Evolutionary conservation across 2,797 vertebrate genomes (phyloP).

Genomic region (Siniperca undulata): DNA sequence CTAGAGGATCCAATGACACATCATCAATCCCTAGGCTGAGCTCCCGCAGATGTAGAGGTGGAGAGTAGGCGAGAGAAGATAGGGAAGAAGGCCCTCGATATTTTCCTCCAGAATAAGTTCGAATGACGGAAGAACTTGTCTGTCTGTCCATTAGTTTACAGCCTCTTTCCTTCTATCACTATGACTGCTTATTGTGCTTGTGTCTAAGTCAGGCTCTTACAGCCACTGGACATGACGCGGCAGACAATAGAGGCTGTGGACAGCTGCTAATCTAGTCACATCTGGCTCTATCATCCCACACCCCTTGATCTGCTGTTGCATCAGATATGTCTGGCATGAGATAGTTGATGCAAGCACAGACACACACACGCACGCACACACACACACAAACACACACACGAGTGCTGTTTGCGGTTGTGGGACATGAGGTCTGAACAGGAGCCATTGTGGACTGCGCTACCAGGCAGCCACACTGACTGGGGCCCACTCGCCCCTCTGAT

Average conservation of each 20-base stretch:
- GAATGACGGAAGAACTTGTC: slow-evolving; percentile 38
- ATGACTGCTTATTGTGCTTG: slow-evolving; percentile 8
- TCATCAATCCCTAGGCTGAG: slow-evolving; percentile 63
- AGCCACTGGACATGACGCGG: slow-evolving; percentile 33
- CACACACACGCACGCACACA: background rate
- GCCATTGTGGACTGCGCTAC: slow-evolving; percentile 69
- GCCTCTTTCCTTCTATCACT: slow-evolving; percentile 7
- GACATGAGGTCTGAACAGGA: slow-evolving; percentile 74
- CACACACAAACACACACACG: slow-evolving; percentile 13
- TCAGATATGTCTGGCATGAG: slow-evolving; percentile 70
- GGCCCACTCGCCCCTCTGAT: slow-evolving; percentile 63
- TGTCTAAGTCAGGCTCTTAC: slow-evolving; percentile 26
- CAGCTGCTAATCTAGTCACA: slow-evolving; percentile 68
- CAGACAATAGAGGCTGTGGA: slow-evolving; percentile 44
- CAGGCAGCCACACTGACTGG: slow-evolving; percentile 59
- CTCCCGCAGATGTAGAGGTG: slow-evolving; percentile 38
- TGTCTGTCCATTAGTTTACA: slow-evolving; percentile 20
- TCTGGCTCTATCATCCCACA: slow-evolving; percentile 64
- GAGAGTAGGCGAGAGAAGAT: slow-evolving; percentile 20
- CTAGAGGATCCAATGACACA: slow-evolving; percentile 69
- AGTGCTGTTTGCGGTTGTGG: slow-evolving; percentile 64
- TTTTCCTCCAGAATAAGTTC: slow-evolving; percentile 31
- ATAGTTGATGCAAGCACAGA: slow-evolving; percentile 55
- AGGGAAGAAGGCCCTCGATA: slow-evolving; percentile 20
- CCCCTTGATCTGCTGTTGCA: slow-evolving; percentile 66